Percentiles rank a stretch among this genome's conserved stretches.
These are phyloP conservation scores for Onychomys leucogaster DNA, from an alignment of 2,797 vertebrate species.

Conservation along the genomic window DNA sequence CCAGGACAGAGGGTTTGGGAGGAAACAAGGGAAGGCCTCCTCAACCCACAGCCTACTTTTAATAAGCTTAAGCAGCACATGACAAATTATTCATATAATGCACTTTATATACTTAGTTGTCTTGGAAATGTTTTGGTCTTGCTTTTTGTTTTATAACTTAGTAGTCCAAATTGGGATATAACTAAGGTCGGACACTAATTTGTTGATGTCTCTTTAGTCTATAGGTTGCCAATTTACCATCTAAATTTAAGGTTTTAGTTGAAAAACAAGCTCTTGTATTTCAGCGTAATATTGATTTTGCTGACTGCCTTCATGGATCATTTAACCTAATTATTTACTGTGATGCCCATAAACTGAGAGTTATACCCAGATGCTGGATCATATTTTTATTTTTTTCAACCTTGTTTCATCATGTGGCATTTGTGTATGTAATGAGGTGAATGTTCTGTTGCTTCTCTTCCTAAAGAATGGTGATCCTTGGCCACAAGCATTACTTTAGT, in stretches of 20 bases:
- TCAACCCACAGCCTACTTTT: background rate
- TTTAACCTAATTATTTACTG: background rate
- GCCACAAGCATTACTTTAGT: background rate
- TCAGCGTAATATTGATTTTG: background rate
- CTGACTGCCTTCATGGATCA: background rate
- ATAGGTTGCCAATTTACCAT: background rate
- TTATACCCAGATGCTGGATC: background rate
- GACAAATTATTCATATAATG: background rate
- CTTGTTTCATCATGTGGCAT: background rate
- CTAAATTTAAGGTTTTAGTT: slow-evolving; percentile 8
- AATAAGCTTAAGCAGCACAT: background rate
- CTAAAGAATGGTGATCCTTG: background rate
- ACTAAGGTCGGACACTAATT: background rate
- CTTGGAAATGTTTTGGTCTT: background rate
- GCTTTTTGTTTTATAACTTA: background rate
- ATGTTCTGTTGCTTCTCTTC: background rate
- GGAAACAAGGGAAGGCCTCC: background rate
- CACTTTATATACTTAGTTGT: background rate
- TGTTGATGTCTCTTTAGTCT: background rate
- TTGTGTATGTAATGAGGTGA: background rate
- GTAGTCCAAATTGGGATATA: background rate
- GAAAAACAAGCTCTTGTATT: background rate
- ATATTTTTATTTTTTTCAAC: background rate
- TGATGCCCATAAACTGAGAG: no score
- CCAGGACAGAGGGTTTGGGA: background rate